Base-by-base conservation (phyloP, 2,113 vertebrate species). In the Gallinago paraguaiae region DNA sequence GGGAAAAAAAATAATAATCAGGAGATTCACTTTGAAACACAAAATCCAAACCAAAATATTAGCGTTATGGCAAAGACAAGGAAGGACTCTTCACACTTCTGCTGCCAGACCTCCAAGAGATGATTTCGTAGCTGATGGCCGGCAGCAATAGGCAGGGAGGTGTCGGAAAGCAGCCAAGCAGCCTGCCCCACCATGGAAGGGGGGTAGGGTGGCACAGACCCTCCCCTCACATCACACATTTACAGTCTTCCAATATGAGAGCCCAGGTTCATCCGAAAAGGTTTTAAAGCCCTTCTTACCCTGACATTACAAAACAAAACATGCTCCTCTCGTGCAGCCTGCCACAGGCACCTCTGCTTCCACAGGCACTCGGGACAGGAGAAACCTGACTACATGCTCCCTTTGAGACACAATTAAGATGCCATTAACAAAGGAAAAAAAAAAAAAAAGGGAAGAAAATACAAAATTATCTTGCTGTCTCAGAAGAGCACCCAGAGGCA, bases 311-410 rank as follows among this genome's bases (percentile, higher is more conserved):
- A 39, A 79, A 92, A 84, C 13, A 78, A 61, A 46, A 46, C 39
- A 33, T 4, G n/a, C 23, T 63, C 8, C 46, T 74, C 51, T 43
- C 20, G 46, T 3, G 20, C 22, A 70, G 76, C 0, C 2, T 81
- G 59, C 33, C 83, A 45, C 2, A 14, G 50, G 56, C 30, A 16
- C 20, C 45, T 72, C 69, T 56, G 33, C 60, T 78, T 54, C 64
- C 53, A 50, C 0, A 1, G 15, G 24, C n/a, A 54, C 19, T 43
- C 6, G 10, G n/a, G 31, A 43, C 1, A 61, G 68, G 45, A 37
- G 31, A 23, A 71, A 59, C 28, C 51, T 48, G 61, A 60, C 6
- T 45, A 23, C 0, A 0, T 5, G 13, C 19, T 64, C 50, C 33
- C 71, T 76, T 27, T 2, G 0, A 86, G 74, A 33, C 19, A 68